Evolutionary conservation across 2,113 vertebrate genomes (phyloP).

Genomic region (Paedocypris sp.): DNA sequence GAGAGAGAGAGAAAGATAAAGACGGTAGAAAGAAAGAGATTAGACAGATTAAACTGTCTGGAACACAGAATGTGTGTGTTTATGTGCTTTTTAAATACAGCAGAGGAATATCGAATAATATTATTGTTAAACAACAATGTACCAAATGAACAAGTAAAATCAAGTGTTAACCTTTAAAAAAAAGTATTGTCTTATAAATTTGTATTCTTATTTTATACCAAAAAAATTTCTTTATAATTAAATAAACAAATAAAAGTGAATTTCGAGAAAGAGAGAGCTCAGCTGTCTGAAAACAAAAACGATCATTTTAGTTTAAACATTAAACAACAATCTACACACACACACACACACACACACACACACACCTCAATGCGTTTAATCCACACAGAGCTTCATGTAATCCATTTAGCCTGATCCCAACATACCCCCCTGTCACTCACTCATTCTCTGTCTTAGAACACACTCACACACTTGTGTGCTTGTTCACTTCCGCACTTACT

Average conservation of each 20-base stretch:
- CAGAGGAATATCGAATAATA: neutral
- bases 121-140: too few species aligned
- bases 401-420: conserved; percentile 17
- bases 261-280: too few species aligned
- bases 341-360: neutral
- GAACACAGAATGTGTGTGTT: conserved; percentile 17
- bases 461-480: neutral
- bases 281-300: too few species aligned
- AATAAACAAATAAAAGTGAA: too few species aligned
- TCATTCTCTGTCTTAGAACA: too few species aligned
- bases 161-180: too few species aligned
- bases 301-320: too few species aligned
- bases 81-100: conserved; percentile 6
- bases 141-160: too few species aligned
- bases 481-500: neutral
- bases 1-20: too few species aligned
- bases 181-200: too few species aligned
- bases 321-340: neutral
- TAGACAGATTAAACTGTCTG: conserved; percentile 32
- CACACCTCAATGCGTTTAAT: neutral
- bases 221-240: too few species aligned
- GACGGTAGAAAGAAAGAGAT: neutral
- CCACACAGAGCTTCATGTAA: neutral
- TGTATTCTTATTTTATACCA: too few species aligned
- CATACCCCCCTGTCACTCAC: conserved; percentile 3